These are phyloP conservation scores for Leptinotarsa rubiginosa DNA, from an alignment of 2,888 invertebrate species.

Conservation along the genomic window DNA sequence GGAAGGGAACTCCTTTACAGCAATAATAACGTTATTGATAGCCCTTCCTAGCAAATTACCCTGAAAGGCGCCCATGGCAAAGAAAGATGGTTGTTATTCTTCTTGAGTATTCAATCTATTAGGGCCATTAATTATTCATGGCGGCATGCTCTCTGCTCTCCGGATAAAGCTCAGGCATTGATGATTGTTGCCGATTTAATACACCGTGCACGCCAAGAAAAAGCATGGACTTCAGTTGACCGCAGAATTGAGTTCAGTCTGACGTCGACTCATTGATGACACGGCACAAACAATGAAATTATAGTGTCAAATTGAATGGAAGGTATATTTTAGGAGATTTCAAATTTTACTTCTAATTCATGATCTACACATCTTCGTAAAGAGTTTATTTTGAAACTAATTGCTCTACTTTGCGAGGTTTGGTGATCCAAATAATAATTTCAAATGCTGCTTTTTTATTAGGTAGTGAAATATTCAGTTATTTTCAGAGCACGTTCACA, in stretches of 20 bases:
- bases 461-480: neutral
- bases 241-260: neutral
- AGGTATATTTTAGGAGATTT: too few species aligned
- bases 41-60: neutral
- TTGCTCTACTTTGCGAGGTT: too few species aligned
- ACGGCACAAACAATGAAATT: too few species aligned
- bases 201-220: slow-evolving; percentile 18
- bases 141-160: slow-evolving; percentile 18
- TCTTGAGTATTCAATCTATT: slow-evolving; percentile 59
- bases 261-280: neutral
- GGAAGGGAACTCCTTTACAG: neutral
- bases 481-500: slow-evolving; percentile 18
- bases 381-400: too few species aligned
- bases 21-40: slow-evolving; percentile 15
- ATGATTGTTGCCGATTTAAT: slow-evolving; percentile 23
- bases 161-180: slow-evolving; percentile 16
- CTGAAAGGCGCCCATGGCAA: slow-evolving; percentile 5
- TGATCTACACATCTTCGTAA: too few species aligned
- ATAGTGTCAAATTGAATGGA: too few species aligned
- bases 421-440: too few species aligned
- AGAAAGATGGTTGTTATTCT: slow-evolving; percentile 50
- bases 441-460: too few species aligned
- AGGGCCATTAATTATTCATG: slow-evolving; percentile 61
- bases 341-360: too few species aligned
- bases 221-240: slow-evolving; percentile 7